These are phyloP conservation scores for Lethenteron camtschaticum DNA, from an alignment of 2,113 vertebrate genomes.

Conservation along the genomic window DNA sequence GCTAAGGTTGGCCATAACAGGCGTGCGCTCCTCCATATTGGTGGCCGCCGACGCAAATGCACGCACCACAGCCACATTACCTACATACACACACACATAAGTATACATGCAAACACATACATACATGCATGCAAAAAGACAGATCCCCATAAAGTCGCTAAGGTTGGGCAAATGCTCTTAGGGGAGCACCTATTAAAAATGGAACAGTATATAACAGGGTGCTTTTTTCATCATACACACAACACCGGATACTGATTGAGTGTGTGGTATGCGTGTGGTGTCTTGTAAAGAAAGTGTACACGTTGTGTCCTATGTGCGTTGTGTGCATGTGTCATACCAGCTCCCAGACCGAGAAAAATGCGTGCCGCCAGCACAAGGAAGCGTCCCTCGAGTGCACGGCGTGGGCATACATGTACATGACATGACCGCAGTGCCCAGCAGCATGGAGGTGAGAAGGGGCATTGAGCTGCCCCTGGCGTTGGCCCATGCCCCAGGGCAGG, in stretches of 20 bases:
- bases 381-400: conserved; percentile 40
- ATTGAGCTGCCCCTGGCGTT: conserved; percentile 61
- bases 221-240: neutral
- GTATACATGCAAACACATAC: neutral
- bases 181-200: neutral
- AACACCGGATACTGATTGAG: neutral
- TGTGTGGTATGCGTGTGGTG: neutral
- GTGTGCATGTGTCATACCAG: conserved; percentile 33
- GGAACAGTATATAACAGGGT: neutral
- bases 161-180: neutral
- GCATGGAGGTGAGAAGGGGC: conserved; percentile 49
- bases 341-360: conserved; percentile 65
- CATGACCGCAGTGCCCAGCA: conserved; percentile 60
- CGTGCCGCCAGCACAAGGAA: conserved; percentile 64
- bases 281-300: neutral
- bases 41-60: conserved; percentile 76
- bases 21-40: conserved; percentile 56
- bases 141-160: neutral
- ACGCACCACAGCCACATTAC: conserved; percentile 71
- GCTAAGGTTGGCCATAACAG: conserved; percentile 81
- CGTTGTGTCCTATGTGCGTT: neutral
- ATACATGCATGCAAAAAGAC: neutral
- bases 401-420: conserved; percentile 63
- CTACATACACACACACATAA: conserved; percentile 19
- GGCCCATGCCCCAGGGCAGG: conserved; percentile 71